Evolutionary conservation across 2,113 vertebrate genomes (phyloP).

Genomic region (Bucco capensis): DNA sequence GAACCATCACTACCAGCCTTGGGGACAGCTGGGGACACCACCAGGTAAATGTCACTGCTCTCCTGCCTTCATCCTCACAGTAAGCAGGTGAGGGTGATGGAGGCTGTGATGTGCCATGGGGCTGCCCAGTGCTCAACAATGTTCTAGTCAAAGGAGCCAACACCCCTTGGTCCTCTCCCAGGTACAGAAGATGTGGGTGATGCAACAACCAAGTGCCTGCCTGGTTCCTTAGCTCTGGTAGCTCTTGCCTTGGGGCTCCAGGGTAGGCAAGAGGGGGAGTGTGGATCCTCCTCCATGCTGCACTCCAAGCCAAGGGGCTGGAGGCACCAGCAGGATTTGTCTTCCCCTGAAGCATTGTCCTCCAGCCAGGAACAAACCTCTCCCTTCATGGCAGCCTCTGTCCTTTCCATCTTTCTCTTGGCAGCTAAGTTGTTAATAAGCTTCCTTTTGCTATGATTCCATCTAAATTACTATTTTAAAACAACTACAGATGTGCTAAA

Average conservation of each 20-base stretch:
- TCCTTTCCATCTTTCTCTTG: slow-evolving; percentile 39
- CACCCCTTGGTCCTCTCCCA: neutral
- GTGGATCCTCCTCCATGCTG: neutral
- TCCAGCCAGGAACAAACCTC: neutral
- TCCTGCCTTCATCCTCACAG: rapidly evolving
- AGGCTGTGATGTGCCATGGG: rapidly evolving
- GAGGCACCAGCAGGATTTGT: neutral
- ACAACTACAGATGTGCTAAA: slow-evolving; percentile 69
- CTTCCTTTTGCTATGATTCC: slow-evolving; percentile 51
- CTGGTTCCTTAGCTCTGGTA: neutral
- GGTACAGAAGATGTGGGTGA: neutral
- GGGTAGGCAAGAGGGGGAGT: neutral
- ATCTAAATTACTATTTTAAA: slow-evolving; percentile 65
- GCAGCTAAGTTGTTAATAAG: slow-evolving; percentile 64
- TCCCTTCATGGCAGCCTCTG: neutral
- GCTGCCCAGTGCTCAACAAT: neutral
- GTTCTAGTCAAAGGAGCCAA: neutral
- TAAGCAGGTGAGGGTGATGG: too few species aligned
- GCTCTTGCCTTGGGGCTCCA: neutral
- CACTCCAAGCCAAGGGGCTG: too few species aligned
- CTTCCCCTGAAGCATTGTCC: neutral
- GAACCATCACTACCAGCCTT: neutral
- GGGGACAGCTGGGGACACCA: neutral
- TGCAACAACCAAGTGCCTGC: rapidly evolving
- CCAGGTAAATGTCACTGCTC: neutral